These are phyloP conservation scores for Aplysina aerophoba DNA, from an alignment of 37 sponge, comb jelly and placozoan genomes.

Conservation along the genomic window DNA sequence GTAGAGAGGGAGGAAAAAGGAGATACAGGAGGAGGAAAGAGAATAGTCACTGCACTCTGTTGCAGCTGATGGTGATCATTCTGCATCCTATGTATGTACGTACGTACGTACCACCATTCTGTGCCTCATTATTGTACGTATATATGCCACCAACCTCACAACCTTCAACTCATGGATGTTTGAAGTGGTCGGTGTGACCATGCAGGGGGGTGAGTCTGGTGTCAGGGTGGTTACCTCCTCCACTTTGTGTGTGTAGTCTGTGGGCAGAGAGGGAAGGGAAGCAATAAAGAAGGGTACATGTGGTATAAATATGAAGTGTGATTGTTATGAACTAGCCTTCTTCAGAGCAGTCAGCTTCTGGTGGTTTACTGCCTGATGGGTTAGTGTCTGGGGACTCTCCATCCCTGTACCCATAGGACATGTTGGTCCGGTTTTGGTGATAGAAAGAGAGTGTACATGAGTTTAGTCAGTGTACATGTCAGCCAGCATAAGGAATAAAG, in stretches of 20 bases:
- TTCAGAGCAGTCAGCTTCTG: no score
- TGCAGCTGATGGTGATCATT: neutral
- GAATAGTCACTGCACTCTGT: neutral
- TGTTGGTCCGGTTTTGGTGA: no score
- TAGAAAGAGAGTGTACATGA: no score
- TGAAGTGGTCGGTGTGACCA: conserved; percentile 39
- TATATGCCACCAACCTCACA: conserved; percentile 16
- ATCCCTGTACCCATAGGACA: no score
- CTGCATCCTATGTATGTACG: neutral
- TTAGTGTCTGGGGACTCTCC: no score
- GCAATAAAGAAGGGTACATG: no score
- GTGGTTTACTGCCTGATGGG: no score
- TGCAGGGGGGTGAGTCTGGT: conserved; percentile 43
- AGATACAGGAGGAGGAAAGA: neutral
- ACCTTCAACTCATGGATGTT: conserved; percentile 72
- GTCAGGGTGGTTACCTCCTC: neutral
- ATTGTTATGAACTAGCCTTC: no score
- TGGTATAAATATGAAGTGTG: neutral
- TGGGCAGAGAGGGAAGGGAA: neutral
- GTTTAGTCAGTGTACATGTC: no score
- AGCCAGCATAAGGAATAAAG: no score
- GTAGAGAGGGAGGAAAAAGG: neutral
- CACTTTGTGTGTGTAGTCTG: conserved; percentile 4
- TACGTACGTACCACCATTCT: neutral
- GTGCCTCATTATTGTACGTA: no score